Percentiles rank a stretch among this genome's conserved stretches.
Evolutionary conservation across 2,888 invertebrate genomes (phyloP).

Genomic region (Cremastinae sp.): DNA sequence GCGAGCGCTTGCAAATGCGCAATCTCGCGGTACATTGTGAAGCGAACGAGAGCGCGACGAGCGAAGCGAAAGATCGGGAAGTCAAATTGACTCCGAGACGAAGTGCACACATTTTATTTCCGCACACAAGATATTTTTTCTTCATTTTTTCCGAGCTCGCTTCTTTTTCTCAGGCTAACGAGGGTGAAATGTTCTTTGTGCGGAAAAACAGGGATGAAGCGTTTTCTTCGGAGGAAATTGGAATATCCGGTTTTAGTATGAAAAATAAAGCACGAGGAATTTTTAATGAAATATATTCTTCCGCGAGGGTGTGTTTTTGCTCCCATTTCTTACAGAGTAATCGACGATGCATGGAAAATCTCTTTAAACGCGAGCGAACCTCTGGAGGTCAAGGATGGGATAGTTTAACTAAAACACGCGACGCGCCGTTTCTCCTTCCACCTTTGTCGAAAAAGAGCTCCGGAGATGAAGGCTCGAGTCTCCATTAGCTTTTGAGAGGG

Average conservation of each 20-base stretch:
- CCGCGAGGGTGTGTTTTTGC: conserved; percentile 28
- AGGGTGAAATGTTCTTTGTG: neutral
- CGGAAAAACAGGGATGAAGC: conserved; percentile 9
- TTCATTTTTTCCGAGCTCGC: neutral
- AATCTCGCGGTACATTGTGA: neutral
- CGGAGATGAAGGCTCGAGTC: conserved; percentile 59
- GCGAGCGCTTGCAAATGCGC: too few species aligned
- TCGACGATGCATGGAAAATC: conserved; percentile 39
- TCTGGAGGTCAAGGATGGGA: conserved; percentile 29
- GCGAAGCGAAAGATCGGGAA: conserved; percentile 21
- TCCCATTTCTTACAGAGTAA: conserved; percentile 25
- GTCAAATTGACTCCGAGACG: conserved; percentile 2
- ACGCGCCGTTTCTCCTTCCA: conserved; percentile 21
- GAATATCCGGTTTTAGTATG: conserved; percentile 17
- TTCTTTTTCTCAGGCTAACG: neutral
- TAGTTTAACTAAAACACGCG: conserved; percentile 53
- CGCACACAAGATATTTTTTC: neutral
- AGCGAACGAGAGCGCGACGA: too few species aligned
- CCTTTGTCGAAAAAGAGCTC: conserved; percentile 46
- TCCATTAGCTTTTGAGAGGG: conserved; percentile 61
- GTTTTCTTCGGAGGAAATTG: conserved; percentile 21
- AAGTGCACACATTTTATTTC: neutral
- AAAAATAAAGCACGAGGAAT: conserved; percentile 26
- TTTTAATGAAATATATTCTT: conserved; percentile 49
- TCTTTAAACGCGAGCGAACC: conserved; percentile 38